Conservation (phyloP, 2,113 vertebrate genomes). For the Brienomyrus longianalis region DNA sequence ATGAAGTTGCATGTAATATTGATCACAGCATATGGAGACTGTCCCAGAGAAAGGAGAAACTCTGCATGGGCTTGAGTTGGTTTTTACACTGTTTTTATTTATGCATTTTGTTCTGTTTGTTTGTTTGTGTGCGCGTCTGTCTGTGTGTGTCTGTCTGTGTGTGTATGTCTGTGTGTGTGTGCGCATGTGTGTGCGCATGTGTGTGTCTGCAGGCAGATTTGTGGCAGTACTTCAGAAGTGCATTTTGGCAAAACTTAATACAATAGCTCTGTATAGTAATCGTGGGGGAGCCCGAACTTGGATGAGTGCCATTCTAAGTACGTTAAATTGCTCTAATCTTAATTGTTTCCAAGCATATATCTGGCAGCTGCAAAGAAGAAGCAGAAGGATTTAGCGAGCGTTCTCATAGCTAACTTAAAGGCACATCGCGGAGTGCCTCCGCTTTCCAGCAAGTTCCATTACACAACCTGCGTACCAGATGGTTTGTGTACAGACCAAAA, state of each 20-base stretch:
- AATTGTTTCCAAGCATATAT: constrained; percentile 15
- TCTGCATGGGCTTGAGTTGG: neutral
- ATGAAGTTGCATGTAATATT: neutral
- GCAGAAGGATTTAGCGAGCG: neutral
- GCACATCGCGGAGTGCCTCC: neutral
- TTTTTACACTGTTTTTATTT: neutral
- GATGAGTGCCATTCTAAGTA: constrained; percentile 1
- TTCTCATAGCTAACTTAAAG: constrained; percentile 2
- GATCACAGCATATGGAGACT: neutral
- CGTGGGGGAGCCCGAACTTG: neutral
- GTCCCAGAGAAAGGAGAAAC: neutral
- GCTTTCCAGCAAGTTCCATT: neutral
- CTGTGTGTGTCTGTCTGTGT: neutral
- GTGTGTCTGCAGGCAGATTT: neutral
- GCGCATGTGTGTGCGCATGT: neutral
- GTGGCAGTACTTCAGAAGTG: neutral
- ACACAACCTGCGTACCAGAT: neutral
- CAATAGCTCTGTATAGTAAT: neutral
- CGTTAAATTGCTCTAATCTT: constrained; percentile 12
- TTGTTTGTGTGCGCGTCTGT: neutral
- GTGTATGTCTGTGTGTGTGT: neutral
- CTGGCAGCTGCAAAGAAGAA: constrained; percentile 4
- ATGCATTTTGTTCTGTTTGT: neutral
- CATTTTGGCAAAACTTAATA: constrained; percentile 2
- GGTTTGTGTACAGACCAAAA: neutral